Base-by-base conservation (phyloP, 2,888 invertebrate species). In the Phortica magna region DNA sequence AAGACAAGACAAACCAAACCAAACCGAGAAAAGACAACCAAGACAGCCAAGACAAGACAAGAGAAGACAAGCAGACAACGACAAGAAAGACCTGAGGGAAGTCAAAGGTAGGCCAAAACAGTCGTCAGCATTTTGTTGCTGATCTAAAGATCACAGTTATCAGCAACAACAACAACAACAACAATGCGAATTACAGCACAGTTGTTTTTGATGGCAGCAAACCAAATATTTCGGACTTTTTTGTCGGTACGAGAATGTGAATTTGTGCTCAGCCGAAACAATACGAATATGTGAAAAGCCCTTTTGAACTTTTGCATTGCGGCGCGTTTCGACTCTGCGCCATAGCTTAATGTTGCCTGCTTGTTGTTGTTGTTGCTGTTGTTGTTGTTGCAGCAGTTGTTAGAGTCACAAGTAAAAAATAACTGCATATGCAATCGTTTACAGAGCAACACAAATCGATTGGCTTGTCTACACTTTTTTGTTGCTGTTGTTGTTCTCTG, bases 401-500 rank as follows among this genome's bases (percentile, higher is more conserved):
- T 61, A 43, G 43, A 83, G 81, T 87, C 83, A 78, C 22, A 61
- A 61, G 19, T 79, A 79, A 80, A 81, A 84, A 43, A 39, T n/a
- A 64, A 64, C 74, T 53, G 65, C 39, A 73, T 39, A 17, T 73
- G 73, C 73, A 81, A 85, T 85, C 80, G 84, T 84, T 78, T 79
- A 81, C 80, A 81, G 84, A 84, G 81, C 84, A 81, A 79, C 82
- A 82, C 83, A 86, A 85, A 85, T 85, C 85, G 85, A 85, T 85
- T 83, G 86, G 84, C 86, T 85, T 87, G 84, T 68, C 42, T 43
- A 42, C n/a, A 48, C 48, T 48, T 48, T 83, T 79, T 81, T 78
- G 77, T 76, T 77, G 72, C 80, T 78, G 77, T 83, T 79, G 76
- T 76, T 77, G 72, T 81, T 78, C 70, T 78, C 76, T 77, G 81